These are phyloP conservation scores for Eudorcas thomsonii DNA, from an alignment of 2,113 vertebrate species.

Conservation along the genomic window DNA sequence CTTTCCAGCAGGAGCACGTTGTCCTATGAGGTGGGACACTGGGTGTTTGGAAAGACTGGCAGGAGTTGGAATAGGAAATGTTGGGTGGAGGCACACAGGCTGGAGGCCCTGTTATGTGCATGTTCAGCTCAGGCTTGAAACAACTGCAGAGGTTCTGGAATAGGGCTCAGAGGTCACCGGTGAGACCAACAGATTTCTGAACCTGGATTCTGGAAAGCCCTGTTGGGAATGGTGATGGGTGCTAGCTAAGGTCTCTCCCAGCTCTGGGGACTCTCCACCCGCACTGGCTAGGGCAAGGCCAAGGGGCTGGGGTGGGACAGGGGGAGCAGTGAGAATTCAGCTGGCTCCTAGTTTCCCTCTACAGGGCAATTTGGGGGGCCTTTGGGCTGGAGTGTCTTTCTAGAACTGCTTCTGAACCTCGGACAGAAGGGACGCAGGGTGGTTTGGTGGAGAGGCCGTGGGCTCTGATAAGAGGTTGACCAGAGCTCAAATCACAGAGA, in stretches of 20 bases:
- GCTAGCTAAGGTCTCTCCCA: background rate
- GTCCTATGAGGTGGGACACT: background rate
- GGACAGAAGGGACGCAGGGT: background rate
- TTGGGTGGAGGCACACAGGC: background rate
- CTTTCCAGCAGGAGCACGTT: background rate
- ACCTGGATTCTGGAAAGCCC: background rate
- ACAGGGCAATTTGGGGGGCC: background rate
- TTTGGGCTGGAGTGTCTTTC: background rate
- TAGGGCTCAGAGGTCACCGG: background rate
- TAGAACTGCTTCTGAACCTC: background rate
- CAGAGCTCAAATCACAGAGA: background rate
- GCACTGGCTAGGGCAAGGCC: background rate
- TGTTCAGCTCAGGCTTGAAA: background rate
- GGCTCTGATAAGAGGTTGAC: background rate
- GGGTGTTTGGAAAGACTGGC: background rate
- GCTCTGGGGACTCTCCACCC: accelerated
- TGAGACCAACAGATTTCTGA: background rate
- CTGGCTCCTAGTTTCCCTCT: background rate
- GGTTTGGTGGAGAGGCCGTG: background rate
- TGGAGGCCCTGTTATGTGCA: background rate
- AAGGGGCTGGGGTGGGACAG: accelerated
- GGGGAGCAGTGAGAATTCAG: background rate
- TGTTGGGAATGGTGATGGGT: background rate
- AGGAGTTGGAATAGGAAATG: background rate
- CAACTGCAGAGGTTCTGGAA: background rate